These are phyloP conservation scores for Thalassaphorura encarpata DNA, from an alignment of 1,140 invertebrate genomes.

Conservation along the genomic window DNA sequence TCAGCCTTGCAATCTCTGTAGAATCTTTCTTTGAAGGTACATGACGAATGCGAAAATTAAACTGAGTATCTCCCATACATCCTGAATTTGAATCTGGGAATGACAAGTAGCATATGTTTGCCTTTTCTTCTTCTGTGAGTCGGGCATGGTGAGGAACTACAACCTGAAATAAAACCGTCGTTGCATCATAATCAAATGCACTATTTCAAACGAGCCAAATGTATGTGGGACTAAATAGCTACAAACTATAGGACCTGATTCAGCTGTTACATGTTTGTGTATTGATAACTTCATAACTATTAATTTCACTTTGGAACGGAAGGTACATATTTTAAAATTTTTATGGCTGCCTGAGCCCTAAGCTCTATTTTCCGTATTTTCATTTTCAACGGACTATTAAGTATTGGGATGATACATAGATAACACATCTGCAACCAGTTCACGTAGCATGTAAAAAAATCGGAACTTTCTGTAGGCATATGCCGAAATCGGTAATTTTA, in stretches of 20 bases:
- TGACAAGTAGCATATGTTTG: slow-evolving; percentile 94
- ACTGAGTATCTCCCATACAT: slow-evolving; percentile 96
- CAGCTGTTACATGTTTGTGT: too few relatives aligned
- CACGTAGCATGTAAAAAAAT: too few relatives aligned
- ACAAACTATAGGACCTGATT: neutral
- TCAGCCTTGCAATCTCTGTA: slow-evolving; percentile 28
- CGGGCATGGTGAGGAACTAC: slow-evolving; percentile 74
- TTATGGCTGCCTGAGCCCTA: too few relatives aligned
- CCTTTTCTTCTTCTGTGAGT: slow-evolving; percentile 84
- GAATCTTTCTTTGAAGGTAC: slow-evolving; percentile 37
- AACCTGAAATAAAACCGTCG: slow-evolving; percentile 45
- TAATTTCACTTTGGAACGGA: too few relatives aligned
- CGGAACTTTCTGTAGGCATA: too few relatives aligned
- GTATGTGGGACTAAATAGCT: neutral
- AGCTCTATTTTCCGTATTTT: too few relatives aligned
- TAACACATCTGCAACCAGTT: too few relatives aligned
- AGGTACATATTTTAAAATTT: too few relatives aligned
- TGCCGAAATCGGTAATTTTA: too few relatives aligned
- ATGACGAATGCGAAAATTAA: slow-evolving; percentile 76
- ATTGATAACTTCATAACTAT: too few relatives aligned
- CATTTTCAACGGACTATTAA: too few relatives aligned
- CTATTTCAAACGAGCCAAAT: neutral
- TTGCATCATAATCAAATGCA: neutral
- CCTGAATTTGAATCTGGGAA: slow-evolving; percentile 99
- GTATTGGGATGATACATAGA: too few relatives aligned